Evolutionary conservation across 2,113 vertebrate species (phyloP), one percentile per base, ranked within the genome.

Genomic region (Struthio camelus): DNA sequence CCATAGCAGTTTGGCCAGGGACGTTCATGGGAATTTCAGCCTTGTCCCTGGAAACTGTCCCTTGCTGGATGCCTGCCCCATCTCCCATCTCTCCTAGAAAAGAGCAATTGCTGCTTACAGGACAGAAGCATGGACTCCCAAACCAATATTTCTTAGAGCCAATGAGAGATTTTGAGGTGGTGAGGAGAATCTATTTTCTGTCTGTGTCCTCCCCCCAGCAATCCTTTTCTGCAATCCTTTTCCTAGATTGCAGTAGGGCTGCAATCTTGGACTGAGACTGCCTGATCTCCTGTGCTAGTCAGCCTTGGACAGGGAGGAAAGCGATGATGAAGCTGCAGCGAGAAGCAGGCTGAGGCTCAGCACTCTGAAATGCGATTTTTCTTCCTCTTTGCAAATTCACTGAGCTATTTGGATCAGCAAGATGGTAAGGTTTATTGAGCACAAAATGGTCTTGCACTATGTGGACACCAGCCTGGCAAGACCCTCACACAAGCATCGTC

Each of bases 401-500:
- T 42, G 61, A 30, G n/a, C 51, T 65, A 27, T 50, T 80, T 36
- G 27, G 23, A 53, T 40, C 34, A 36, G 62, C 16, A 34, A 28
- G 23, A 12, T 3, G 38, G n/a, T 25, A 54, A 32, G 24, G 34
- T 53, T 80, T 46, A 4, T 14, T 38, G 38, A n/a, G 40, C 59
- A 58, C 15, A 50, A 56, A 73, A 58, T 24, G 19, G 15, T 34
- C 34, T 32, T n/a, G 32, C 22, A 10, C 50, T 36, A 11, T 51
- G 25, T 53, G 40, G n/a, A 27, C 48, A 48, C 44, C 51, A 65
- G n/a, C 54, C 59, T 38, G 42, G 42, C 71, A 80, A 64, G 51
- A 50, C 15, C 75, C 48, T 42, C 24, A 22, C 1, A 1, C 30
- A 67, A 22, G 48, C 0, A 0, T 38, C 28, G 65, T 13, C 15